phyloP scores from a whole-genome alignment of 2,113 vertebrate genomes.

The Oncorhynchus keta region DNA sequence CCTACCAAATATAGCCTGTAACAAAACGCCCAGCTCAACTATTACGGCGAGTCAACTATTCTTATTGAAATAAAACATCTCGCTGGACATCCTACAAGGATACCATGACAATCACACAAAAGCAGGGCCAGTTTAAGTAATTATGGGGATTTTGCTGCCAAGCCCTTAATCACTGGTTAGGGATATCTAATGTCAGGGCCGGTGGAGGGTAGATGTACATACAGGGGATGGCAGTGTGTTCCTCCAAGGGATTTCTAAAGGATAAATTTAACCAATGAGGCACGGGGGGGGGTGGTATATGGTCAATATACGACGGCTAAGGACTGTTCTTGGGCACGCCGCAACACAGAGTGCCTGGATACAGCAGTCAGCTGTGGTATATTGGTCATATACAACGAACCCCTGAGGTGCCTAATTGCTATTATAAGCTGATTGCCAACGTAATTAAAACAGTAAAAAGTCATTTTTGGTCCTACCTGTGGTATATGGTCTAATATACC shows the following conservation, averaged over 20 bases:
- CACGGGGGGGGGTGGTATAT: no score
- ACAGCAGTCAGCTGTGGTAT: no score
- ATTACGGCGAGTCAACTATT: constrained; percentile 25
- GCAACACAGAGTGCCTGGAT: no score
- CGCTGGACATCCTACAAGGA: neutral
- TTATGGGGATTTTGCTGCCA: constrained; percentile 38
- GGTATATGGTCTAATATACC: no score
- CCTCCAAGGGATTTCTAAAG: constrained; percentile 27
- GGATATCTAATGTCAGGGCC: constrained; percentile 57
- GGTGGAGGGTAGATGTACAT: neutral
- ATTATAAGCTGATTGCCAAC: no score
- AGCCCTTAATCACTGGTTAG: constrained; percentile 53
- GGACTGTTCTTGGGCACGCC: no score
- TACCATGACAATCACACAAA: constrained; percentile 23
- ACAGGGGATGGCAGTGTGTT: constrained; percentile 17
- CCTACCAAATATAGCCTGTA: constrained; percentile 39
- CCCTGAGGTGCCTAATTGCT: no score
- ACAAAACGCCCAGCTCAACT: constrained; percentile 54
- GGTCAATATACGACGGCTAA: no score
- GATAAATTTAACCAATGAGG: neutral
- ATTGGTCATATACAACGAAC: no score
- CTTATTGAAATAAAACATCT: constrained; percentile 41
- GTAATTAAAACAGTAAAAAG: no score
- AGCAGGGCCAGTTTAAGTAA: constrained; percentile 42
- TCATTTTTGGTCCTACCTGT: no score